Evolutionary conservation across 2,797 vertebrate genomes (phyloP).

Genomic region (Gymnoscopelus braueri): DNA sequence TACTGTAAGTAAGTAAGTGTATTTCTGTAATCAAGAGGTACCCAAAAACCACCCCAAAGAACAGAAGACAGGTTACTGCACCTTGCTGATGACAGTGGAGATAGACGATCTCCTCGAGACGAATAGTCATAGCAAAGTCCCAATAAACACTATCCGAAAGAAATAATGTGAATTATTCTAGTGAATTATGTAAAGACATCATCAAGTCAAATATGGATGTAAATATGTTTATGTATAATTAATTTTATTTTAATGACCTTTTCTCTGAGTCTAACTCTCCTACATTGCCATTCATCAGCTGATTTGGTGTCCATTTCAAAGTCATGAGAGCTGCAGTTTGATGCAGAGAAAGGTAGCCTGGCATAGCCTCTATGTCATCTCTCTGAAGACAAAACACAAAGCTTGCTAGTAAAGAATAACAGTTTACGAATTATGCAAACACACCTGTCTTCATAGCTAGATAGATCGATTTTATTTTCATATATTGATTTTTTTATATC

Average conservation of each 20-base stretch:
- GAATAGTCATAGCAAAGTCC: conserved; percentile 98
- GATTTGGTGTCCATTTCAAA: conserved; percentile 98
- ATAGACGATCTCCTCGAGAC: conserved; percentile 97
- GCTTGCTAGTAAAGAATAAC: neutral
- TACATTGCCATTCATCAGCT: conserved; percentile 96
- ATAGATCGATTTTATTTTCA: no score
- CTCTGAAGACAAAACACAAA: conserved; percentile 75
- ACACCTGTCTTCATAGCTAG: neutral
- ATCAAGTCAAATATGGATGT: no score
- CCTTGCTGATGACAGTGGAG: conserved; percentile 98
- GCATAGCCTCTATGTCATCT: conserved; percentile 97
- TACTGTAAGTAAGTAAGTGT: no score
- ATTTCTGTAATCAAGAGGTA: no score
- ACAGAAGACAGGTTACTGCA: conserved; percentile 47
- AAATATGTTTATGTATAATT: neutral
- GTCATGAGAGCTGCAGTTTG: conserved; percentile 96
- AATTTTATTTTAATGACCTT: conserved; percentile 79
- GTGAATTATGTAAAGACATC: neutral
- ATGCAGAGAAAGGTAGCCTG: conserved; percentile 95
- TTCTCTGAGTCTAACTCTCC: conserved; percentile 96
- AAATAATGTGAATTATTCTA: conserved; percentile 9
- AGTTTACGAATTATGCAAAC: neutral
- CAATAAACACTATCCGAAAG: conserved; percentile 90
- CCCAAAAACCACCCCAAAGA: neutral
- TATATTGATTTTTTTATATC: no score